phyloP scores from a whole-genome alignment of 2,113 vertebrate species.

The Pollachius pollachius region DNA sequence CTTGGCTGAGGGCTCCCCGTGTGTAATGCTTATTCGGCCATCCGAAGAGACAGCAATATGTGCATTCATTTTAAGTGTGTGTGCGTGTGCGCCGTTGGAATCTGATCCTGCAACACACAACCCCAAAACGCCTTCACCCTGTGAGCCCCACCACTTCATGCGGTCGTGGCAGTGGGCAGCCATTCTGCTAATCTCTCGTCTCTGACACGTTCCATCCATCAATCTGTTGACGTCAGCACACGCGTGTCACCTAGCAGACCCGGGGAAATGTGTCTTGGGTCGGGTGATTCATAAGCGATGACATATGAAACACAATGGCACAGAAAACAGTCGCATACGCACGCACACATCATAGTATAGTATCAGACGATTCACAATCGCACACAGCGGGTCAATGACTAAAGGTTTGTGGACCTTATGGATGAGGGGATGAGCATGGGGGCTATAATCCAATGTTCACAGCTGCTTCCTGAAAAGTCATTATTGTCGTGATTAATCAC shows the following conservation, averaged over 20 bases:
- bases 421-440: too few relatives aligned
- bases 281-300: background rate
- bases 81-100: background rate
- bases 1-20: constrained; percentile 31
- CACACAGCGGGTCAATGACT: too few relatives aligned
- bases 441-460: too few relatives aligned
- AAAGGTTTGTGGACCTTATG: too few relatives aligned
- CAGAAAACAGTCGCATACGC: background rate
- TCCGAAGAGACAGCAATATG: constrained; percentile 36
- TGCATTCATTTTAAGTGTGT: constrained; percentile 12
- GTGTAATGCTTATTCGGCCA: constrained; percentile 49
- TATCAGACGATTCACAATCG: background rate
- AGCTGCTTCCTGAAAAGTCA: too few relatives aligned
- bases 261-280: background rate
- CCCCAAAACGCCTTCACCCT: background rate
- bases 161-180: background rate
- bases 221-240: background rate
- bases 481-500: too few relatives aligned
- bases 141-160: background rate
- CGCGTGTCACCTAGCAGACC: background rate
- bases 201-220: background rate
- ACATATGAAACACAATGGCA: background rate
- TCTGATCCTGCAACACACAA: background rate
- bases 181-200: background rate
- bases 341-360: background rate